Conservation (phyloP, 2,113 vertebrate species). For the Mellivora capensis region DNA sequence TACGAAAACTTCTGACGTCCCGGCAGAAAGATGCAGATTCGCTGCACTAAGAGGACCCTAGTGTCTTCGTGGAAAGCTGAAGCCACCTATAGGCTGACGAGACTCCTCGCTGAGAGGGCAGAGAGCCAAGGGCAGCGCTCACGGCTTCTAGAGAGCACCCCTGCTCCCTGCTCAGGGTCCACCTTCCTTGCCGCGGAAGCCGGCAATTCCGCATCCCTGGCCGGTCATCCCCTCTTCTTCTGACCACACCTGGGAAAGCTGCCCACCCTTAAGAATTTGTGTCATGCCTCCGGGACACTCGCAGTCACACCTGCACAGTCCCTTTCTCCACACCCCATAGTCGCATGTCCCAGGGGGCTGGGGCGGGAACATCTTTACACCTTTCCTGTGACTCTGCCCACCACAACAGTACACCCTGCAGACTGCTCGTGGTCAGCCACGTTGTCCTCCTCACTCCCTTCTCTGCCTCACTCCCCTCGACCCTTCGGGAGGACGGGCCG, state of each 20-base stretch:
- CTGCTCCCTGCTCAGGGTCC: neutral
- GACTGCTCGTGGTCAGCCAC: rapidly evolving
- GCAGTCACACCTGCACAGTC: neutral
- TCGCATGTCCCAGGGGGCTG: no score
- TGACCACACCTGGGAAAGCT: neutral
- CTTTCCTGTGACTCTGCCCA: neutral
- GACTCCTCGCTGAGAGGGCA: rapidly evolving
- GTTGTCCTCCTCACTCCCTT: no score
- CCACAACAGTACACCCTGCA: rapidly evolving
- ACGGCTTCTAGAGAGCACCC: neutral
- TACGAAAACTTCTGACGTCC: neutral
- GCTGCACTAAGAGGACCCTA: rapidly evolving
- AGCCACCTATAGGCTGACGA: neutral
- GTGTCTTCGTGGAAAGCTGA: neutral
- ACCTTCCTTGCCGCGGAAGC: neutral
- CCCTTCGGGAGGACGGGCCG: neutral
- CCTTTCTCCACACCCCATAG: neutral
- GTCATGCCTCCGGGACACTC: neutral
- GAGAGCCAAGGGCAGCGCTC: neutral
- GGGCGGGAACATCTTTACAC: neutral
- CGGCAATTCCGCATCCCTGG: neutral
- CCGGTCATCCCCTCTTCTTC: neutral
- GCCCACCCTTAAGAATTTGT: neutral
- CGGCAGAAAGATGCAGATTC: neutral
- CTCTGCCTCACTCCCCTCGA: no score